Evolutionary conservation across 2,113 vertebrate genomes (phyloP), one percentile per base, ranked within the genome.

Genomic region (Trinectes maculatus): DNA sequence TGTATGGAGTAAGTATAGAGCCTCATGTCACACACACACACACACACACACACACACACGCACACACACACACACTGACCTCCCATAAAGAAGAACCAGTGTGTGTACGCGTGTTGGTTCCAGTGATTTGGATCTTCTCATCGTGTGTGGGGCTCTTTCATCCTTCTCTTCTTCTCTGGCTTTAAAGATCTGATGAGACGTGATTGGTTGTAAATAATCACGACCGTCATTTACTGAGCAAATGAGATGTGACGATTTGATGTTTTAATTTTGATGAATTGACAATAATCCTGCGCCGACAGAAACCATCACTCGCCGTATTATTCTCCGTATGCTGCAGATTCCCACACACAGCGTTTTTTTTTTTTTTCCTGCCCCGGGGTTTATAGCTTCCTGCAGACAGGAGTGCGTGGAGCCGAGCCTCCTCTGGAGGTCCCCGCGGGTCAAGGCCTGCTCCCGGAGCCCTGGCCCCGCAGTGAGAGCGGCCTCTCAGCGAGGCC

Each of bases 1-100:
- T 92, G 92, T 88, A 90, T 98, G 90, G 93, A 95, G 94, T 94
- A 89, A 96, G 95, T 95, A n/a, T n/a, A n/a, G n/a, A n/a, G n/a
- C n/a, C n/a, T n/a, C n/a, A n/a, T n/a, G n/a, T n/a, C n/a, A n/a
- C n/a, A n/a, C n/a, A n/a, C n/a, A n/a, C n/a, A n/a, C n/a, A n/a
- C n/a, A n/a, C n/a, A n/a, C n/a, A n/a, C n/a, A n/a, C n/a, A n/a
- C n/a, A n/a, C n/a, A n/a, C n/a, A n/a, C n/a, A n/a, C n/a, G n/a
- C n/a, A n/a, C n/a, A n/a, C n/a, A n/a, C n/a, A n/a, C n/a, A n/a
- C n/a, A n/a, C 52, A 59, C 61, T 86, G 85, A 84, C 82, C 75
- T 29, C 42, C 80, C 71, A 83, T 88, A 86, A 87, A 90, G 80
- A 72, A 79, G 29, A 73, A 73, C 37, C 66, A 63, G 76, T 33